phyloP scores from a whole-genome alignment of 1,140 invertebrate species.

The Temnothorax nylanderi region DNA sequence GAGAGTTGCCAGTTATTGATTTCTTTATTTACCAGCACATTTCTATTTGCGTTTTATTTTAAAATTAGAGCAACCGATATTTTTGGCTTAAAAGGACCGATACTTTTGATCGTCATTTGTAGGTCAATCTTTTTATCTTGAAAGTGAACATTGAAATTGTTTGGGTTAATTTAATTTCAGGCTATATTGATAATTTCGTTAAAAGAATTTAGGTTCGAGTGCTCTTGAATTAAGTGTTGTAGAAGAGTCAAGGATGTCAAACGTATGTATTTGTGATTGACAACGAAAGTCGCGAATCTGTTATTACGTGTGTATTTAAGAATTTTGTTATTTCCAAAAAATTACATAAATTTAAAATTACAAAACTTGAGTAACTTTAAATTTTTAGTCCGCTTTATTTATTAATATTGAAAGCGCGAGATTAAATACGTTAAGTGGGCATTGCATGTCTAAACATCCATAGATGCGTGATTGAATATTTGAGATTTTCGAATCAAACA shows the following conservation, averaged over 20 bases:
- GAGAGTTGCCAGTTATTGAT: slow-evolving; percentile 44
- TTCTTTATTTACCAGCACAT: slow-evolving; percentile 27
- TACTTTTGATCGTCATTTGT: neutral
- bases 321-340: neutral
- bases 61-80: slow-evolving; percentile 8
- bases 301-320: neutral
- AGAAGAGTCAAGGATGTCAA: slow-evolving; percentile 4
- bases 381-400: neutral
- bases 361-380: neutral
- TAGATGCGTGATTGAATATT: neutral
- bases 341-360: neutral
- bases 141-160: neutral
- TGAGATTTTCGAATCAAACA: neutral
- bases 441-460: neutral
- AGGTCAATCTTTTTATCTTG: slow-evolving; percentile 1
- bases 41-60: slow-evolving; percentile 29
- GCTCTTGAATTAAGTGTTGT: neutral
- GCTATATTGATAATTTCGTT: neutral
- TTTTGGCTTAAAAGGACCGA: neutral
- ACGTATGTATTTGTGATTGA: neutral
- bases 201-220: neutral
- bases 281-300: neutral
- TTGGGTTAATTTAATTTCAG: neutral
- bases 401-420: neutral
- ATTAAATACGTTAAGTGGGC: neutral